phyloP scores from a whole-genome alignment of 2,113 vertebrate species.

The Helogale parvula region DNA sequence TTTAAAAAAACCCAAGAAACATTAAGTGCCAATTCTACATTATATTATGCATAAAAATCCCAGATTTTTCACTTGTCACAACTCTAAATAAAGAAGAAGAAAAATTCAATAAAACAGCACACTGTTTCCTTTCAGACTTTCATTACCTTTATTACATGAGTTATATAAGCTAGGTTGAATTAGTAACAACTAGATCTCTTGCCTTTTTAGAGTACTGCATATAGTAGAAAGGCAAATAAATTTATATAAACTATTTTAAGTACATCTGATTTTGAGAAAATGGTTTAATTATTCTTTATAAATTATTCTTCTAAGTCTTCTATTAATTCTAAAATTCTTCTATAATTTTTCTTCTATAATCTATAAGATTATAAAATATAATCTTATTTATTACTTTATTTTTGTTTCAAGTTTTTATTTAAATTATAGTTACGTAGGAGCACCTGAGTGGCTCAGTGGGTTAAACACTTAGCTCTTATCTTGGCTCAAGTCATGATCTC shows the following conservation, averaged over 20 bases:
- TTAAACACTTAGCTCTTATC: too few relatives aligned
- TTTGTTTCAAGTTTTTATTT: too few relatives aligned
- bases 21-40: background rate
- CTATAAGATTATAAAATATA: background rate
- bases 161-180: background rate
- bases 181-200: background rate
- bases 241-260: background rate
- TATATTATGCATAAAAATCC: background rate
- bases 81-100: background rate
- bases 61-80: background rate
- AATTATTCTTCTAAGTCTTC: too few relatives aligned
- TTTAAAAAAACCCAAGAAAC: background rate
- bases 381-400: background rate
- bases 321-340: too few relatives aligned
- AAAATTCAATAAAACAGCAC: background rate
- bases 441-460: too few relatives aligned
- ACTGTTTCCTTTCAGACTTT: background rate
- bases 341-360: too few relatives aligned
- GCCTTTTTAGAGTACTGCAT: background rate
- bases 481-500: too few relatives aligned
- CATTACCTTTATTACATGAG: background rate
- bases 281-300: background rate
- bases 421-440: too few relatives aligned
- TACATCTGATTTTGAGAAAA: background rate
- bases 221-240: background rate